These are phyloP conservation scores for Hecatera dysodea DNA, from an alignment of 2,888 invertebrate species.

Conservation along the genomic window DNA sequence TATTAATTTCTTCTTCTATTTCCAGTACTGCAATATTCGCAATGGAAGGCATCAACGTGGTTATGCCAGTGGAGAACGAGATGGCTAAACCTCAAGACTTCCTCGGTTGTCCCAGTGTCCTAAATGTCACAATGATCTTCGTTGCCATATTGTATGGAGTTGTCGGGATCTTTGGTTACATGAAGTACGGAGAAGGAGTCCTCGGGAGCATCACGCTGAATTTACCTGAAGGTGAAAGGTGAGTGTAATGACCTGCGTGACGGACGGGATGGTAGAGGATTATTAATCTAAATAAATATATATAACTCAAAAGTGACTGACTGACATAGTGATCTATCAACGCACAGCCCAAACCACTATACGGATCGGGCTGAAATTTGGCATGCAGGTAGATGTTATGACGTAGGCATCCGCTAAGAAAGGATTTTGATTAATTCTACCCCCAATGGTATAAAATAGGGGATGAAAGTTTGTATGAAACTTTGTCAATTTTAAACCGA, in stretches of 20 bases:
- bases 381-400: too few relatives aligned
- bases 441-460: too few relatives aligned
- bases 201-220: conserved; percentile 95
- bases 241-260: conserved; percentile 88
- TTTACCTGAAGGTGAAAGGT: conserved; percentile 92
- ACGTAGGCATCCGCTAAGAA: too few relatives aligned
- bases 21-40: conserved; percentile 97
- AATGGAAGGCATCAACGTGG: conserved; percentile 98
- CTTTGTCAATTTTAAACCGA: too few relatives aligned
- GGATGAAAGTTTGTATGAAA: too few relatives aligned
- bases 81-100: conserved; percentile 96
- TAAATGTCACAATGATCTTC: conserved; percentile 96
- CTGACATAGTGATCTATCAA: too few relatives aligned
- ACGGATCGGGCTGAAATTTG: too few relatives aligned
- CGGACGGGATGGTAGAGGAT: too few relatives aligned
- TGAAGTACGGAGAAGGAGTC: conserved; percentile 94
- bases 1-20: conserved; percentile 27
- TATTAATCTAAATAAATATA: too few relatives aligned
- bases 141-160: conserved; percentile 94
- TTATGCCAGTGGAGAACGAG: conserved; percentile 98
- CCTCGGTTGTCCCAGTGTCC: conserved; percentile 95
- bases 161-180: conserved; percentile 97
- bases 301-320: too few relatives aligned
- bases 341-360: too few relatives aligned
- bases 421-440: too few relatives aligned